Evolutionary conservation across 2,797 vertebrate species (phyloP).

Genomic region (Cossypha caffra): DNA sequence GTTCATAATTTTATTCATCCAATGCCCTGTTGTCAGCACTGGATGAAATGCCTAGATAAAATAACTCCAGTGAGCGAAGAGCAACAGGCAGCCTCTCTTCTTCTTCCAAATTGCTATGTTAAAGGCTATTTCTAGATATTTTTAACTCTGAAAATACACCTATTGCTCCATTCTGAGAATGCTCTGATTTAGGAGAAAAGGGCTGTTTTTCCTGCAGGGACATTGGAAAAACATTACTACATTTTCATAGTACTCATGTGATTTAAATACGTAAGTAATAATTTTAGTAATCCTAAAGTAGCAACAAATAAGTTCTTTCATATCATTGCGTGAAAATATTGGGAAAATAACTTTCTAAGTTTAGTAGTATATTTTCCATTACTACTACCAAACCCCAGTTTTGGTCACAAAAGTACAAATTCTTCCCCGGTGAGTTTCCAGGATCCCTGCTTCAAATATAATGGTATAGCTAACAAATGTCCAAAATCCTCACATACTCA

Average conservation of each 20-base stretch:
- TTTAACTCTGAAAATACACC: neutral
- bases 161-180: neutral
- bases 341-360: neutral
- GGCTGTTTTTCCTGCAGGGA: neutral
- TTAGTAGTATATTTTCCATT: neutral
- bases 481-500: fast-evolving
- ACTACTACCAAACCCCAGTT: neutral
- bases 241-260: neutral
- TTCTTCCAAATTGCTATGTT: neutral
- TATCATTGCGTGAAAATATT: neutral
- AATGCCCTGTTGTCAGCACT: neutral
- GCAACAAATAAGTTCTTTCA: neutral
- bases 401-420: neutral
- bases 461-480: neutral
- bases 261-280: neutral
- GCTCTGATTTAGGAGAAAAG: neutral
- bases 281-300: neutral
- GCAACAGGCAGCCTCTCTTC: neutral
- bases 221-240: neutral
- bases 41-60: neutral
- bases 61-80: neutral
- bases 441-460: neutral
- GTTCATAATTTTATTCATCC: neutral
- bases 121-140: neutral
- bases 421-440: neutral